Conservation (phyloP, 2,797 vertebrate species). For the Poeciliopsis presidionis region DNA sequence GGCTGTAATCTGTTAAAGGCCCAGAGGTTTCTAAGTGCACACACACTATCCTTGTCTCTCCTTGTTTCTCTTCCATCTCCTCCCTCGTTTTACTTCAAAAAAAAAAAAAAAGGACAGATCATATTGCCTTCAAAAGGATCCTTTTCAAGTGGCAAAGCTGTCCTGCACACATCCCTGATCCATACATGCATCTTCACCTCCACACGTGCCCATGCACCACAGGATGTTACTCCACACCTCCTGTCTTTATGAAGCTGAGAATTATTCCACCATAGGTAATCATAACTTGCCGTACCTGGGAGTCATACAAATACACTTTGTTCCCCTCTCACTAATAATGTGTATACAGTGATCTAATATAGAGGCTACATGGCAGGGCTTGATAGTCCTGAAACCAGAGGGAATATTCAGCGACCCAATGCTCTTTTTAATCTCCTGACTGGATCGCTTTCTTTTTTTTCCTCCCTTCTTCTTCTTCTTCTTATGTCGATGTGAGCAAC, state of each 20-base stretch:
- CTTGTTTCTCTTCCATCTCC: conserved; percentile 56
- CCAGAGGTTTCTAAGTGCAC: conserved; percentile 73
- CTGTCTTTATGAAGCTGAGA: conserved; percentile 81
- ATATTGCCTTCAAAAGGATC: conserved; percentile 80
- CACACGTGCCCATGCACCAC: conserved; percentile 45
- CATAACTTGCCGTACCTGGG: conserved; percentile 73
- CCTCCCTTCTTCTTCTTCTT: conserved; percentile 20
- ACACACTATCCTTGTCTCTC: conserved; percentile 55
- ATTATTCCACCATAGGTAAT: conserved; percentile 80
- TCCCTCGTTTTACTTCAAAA: conserved; percentile 48
- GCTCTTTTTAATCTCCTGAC: conserved; percentile 59
- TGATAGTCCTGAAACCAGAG: conserved; percentile 59
- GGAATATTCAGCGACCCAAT: conserved; percentile 52
- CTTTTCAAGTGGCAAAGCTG: conserved; percentile 58
- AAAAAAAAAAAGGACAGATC: conserved; percentile 62
- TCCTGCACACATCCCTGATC: conserved; percentile 41
- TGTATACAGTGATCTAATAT: conserved; percentile 74
- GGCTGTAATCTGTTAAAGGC: conserved; percentile 78
- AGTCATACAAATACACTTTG: conserved; percentile 74
- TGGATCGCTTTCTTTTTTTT: conserved; percentile 45
- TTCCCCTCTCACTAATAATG: conserved; percentile 74
- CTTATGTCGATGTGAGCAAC: conserved; percentile 28
- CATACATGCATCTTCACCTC: conserved; percentile 51
- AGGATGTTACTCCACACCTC: conserved; percentile 58
- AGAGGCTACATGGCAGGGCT: conserved; percentile 50